Conservation (phyloP, 2,797 vertebrate genomes). For the Peromyscus melanophrys region DNA sequence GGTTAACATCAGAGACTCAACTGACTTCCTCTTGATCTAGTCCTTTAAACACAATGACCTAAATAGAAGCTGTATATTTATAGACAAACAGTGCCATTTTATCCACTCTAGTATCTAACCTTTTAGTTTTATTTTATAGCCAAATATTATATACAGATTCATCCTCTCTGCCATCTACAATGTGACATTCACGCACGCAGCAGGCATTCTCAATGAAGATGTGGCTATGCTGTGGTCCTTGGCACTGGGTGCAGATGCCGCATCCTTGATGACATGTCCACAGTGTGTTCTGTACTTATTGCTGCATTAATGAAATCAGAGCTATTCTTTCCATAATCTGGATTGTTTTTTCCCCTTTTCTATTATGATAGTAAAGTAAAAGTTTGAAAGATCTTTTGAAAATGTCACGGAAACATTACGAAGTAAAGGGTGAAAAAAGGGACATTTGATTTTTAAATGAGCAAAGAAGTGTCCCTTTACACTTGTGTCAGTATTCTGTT, state of each 20-base stretch:
- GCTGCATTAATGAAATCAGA: constrained; percentile 63
- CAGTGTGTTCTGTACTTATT: constrained; percentile 50
- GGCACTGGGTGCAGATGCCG: constrained; percentile 21
- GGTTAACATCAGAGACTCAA: constrained; percentile 5
- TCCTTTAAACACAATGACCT: constrained; percentile 32
- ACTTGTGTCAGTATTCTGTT: background rate
- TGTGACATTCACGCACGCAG: constrained; percentile 64
- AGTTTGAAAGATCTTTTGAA: constrained; percentile 54
- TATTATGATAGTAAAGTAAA: constrained; percentile 41
- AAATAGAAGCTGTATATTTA: constrained; percentile 32
- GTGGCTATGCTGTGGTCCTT: constrained; percentile 32
- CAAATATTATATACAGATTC: background rate
- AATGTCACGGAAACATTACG: background rate
- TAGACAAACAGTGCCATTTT: constrained; percentile 58
- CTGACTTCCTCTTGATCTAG: constrained; percentile 59
- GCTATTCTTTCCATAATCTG: background rate
- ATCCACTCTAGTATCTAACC: constrained; percentile 68
- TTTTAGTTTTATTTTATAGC: constrained; percentile 73
- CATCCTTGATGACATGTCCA: constrained; percentile 52
- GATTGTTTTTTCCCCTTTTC: background rate
- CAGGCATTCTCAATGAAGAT: constrained; percentile 65
- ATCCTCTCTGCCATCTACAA: background rate
- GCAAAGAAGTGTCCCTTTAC: background rate
- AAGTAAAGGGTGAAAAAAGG: background rate
- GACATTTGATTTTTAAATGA: constrained; percentile 51